phyloP scores from a whole-genome alignment of 2,113 vertebrate species.

The Eonycteris spelaea region DNA sequence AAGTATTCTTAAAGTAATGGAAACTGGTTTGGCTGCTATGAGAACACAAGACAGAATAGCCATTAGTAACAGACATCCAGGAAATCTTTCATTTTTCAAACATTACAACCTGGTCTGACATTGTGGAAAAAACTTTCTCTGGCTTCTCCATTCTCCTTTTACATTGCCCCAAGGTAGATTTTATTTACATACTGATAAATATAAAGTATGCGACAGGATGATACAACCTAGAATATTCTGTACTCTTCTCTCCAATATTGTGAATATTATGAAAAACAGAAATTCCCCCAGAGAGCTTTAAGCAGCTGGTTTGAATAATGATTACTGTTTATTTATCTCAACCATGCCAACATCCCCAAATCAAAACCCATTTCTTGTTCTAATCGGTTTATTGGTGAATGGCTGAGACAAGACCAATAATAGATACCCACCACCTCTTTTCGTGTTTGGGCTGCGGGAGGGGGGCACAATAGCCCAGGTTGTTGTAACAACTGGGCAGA shows the following conservation, averaged over 20 bases:
- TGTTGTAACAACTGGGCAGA: not conserved
- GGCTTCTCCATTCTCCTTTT: not conserved
- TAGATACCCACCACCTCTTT: not conserved
- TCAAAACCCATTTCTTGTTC: not conserved
- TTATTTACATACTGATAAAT: not conserved
- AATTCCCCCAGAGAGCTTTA: constrained; percentile 16
- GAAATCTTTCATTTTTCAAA: not conserved
- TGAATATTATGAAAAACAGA: not conserved
- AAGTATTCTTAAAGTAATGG: not conserved
- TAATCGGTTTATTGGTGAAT: not conserved
- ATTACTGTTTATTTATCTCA: constrained; percentile 28
- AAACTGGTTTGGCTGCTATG: not conserved
- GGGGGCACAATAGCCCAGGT: not conserved
- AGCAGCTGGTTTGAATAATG: constrained; percentile 51
- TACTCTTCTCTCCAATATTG: not conserved
- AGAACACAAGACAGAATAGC: not conserved
- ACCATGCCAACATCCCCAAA: not conserved
- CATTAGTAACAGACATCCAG: not conserved
- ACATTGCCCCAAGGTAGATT: not conserved
- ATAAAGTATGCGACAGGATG: not conserved
- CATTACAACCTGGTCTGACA: not conserved
- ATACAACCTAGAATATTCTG: not conserved
- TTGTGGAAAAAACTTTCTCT: not conserved
- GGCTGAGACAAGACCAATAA: not conserved
- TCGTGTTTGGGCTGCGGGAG: not conserved